Evolutionary conservation across 2,113 vertebrate genomes (phyloP).

Genomic region (Syrrhaptes paradoxus): DNA sequence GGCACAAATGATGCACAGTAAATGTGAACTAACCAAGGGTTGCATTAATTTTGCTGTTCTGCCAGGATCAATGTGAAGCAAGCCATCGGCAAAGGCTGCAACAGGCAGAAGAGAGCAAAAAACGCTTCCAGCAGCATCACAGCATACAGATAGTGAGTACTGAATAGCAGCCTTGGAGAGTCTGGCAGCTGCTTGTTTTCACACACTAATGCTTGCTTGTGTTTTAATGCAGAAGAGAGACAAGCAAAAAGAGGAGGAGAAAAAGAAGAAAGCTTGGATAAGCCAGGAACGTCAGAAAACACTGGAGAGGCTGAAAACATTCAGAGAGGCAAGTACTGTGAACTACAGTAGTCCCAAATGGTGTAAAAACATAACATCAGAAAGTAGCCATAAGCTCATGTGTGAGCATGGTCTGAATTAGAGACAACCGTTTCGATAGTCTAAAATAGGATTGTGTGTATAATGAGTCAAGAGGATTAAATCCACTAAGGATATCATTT

Average conservation of each 20-base stretch:
- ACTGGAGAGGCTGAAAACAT: slow-evolving; percentile 87
- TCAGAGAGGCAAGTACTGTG: slow-evolving; percentile 84
- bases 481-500: neutral
- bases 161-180: neutral
- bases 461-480: neutral
- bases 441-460: neutral
- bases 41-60: slow-evolving; percentile 45
- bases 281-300: slow-evolving; percentile 91
- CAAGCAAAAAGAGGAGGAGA: slow-evolving; percentile 87
- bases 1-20: neutral
- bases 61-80: slow-evolving; percentile 88
- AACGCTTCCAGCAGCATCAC: slow-evolving; percentile 84
- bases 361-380: neutral
- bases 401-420: neutral
- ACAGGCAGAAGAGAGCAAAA: slow-evolving; percentile 71
- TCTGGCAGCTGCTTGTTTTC: neutral
- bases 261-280: slow-evolving; percentile 89
- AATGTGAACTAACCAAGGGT: neutral
- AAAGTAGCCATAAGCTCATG: neutral
- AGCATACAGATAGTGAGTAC: slow-evolving; percentile 87
- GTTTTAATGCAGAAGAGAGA: slow-evolving; percentile 88
- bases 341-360: neutral
- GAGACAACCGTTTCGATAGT: neutral
- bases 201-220: neutral
- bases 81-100: slow-evolving; percentile 80